phyloP scores from a whole-genome alignment of 2,113 vertebrate genomes.

The Cichladusa arquata region DNA sequence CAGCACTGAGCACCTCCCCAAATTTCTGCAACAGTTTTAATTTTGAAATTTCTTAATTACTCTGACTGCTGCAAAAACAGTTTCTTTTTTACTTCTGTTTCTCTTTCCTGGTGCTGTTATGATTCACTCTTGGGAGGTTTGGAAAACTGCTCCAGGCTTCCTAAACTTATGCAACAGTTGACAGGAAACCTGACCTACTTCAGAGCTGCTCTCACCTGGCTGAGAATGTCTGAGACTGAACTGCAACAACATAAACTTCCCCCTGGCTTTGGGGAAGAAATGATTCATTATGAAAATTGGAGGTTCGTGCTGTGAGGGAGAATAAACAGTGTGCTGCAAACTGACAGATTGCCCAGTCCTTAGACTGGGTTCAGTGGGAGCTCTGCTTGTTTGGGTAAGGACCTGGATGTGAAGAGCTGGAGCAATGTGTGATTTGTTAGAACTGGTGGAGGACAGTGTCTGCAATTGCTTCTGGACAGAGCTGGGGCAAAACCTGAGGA shows the following conservation, averaged over 20 bases:
- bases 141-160: constrained; percentile 11
- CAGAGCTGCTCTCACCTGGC: background rate
- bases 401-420: background rate
- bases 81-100: background rate
- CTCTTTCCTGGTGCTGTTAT: background rate
- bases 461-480: background rate
- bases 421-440: background rate
- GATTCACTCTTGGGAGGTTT: constrained; percentile 2
- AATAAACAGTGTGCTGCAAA: background rate
- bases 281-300: background rate
- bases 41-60: background rate
- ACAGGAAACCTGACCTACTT: constrained; percentile 1
- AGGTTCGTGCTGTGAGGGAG: background rate
- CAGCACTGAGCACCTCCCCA: background rate
- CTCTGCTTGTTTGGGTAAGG: background rate
- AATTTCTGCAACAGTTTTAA: background rate
- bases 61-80: background rate
- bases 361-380: background rate
- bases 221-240: background rate
- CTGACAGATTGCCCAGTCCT: background rate
- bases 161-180: background rate
- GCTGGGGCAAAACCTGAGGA: background rate
- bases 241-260: background rate
- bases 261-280: background rate
- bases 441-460: background rate